These are phyloP conservation scores for Sycophila texana DNA, from an alignment of 2,888 invertebrate genomes.

Conservation along the genomic window DNA sequence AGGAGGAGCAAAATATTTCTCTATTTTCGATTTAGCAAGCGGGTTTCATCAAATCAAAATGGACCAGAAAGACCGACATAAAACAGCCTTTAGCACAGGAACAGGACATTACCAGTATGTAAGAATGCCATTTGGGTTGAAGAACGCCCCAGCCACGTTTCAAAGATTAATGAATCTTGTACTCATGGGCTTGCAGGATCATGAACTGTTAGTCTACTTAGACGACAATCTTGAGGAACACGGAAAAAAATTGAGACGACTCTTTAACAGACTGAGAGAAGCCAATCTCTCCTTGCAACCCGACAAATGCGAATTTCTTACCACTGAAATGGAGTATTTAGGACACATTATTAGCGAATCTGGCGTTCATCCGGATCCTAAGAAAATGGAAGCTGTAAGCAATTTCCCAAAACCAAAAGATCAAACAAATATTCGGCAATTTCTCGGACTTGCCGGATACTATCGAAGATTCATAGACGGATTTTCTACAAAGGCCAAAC, in stretches of 20 bases:
- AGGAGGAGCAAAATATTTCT: conserved; percentile 58
- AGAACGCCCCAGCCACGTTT: conserved; percentile 11
- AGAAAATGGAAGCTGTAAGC: too few relatives aligned
- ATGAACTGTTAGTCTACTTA: conserved; percentile 8
- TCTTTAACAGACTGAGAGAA: neutral
- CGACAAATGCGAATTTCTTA: conserved; percentile 22
- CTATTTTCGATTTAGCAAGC: conserved; percentile 59
- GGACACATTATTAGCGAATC: conserved; percentile 2
- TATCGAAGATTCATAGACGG: too few relatives aligned
- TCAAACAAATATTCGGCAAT: too few relatives aligned
- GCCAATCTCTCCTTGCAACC: neutral
- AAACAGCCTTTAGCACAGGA: conserved; percentile 58
- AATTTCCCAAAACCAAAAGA: too few relatives aligned
- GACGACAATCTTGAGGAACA: conserved; percentile 25
- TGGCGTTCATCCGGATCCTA: too few relatives aligned
- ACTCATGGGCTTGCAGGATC: neutral
- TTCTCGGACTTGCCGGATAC: too few relatives aligned
- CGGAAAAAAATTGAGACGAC: neutral
- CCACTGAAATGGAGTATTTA: neutral
- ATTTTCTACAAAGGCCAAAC: too few relatives aligned
- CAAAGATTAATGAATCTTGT: conserved; percentile 5
- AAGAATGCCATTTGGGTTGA: conserved; percentile 46
- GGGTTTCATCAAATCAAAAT: conserved; percentile 60
- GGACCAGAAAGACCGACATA: conserved; percentile 45
- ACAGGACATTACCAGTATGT: conserved; percentile 57